Percentiles rank a stretch among this genome's conserved stretches.
phyloP scores from a whole-genome alignment of 2,888 invertebrate species.

The Machimus atricapillus region DNA sequence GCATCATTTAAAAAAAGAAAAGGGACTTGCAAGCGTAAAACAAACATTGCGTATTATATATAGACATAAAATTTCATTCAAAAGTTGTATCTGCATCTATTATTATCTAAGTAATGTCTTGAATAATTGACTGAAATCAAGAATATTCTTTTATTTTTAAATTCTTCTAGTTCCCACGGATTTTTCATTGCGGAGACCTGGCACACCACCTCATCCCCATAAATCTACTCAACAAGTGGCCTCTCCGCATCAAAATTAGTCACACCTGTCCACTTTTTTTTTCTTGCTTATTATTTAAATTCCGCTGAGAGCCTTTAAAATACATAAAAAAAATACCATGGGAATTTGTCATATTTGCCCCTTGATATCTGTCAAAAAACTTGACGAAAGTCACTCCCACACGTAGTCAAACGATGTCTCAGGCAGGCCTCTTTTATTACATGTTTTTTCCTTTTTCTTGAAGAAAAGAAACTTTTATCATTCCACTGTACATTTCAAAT shows the following conservation, averaged over 20 bases:
- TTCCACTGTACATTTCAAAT: neutral
- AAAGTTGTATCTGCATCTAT: too few relatives aligned
- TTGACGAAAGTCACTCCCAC: neutral
- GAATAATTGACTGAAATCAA: neutral
- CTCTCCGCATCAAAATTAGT: neutral
- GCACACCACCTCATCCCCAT: neutral
- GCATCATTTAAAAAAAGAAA: too few relatives aligned
- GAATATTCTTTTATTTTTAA: neutral
- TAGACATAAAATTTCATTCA: too few relatives aligned
- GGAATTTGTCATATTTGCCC: neutral
- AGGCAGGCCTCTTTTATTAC: neutral
- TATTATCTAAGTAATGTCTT: too few relatives aligned
- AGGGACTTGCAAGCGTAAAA: too few relatives aligned
- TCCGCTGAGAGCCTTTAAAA: neutral
- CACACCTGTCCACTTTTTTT: neutral
- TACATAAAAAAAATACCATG: neutral
- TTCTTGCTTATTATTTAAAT: neutral
- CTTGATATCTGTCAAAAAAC: neutral
- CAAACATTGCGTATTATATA: too few relatives aligned
- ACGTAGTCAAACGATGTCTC: neutral
- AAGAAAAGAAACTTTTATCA: neutral
- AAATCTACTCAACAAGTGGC: neutral
- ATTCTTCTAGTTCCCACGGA: neutral
- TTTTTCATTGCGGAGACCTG: neutral
- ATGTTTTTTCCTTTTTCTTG: neutral